These are phyloP conservation scores for Tachypleus tridentatus DNA, from an alignment of 1,140 invertebrate species.

Conservation along the genomic window DNA sequence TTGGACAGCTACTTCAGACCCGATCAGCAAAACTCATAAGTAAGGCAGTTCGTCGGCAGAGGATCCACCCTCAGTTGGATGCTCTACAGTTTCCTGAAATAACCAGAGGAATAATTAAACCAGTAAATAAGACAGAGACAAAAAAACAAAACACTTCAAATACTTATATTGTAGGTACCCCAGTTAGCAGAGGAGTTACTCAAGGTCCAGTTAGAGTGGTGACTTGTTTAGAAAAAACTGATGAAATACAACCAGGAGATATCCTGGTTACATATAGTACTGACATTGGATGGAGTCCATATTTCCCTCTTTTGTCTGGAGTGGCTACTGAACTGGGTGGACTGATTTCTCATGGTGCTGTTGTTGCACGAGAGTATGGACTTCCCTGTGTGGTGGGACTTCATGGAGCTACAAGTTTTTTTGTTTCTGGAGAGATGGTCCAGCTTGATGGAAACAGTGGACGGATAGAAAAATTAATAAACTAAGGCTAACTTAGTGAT, in stretches of 20 bases:
- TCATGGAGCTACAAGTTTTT: slow-evolving; percentile 44
- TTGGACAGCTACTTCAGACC: slow-evolving; percentile 43
- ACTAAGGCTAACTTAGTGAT: too few species aligned
- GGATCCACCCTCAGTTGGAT: slow-evolving; percentile 43
- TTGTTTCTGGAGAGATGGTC: too few species aligned
- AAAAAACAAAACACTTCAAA: neutral
- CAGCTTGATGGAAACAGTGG: too few species aligned
- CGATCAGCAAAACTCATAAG: slow-evolving; percentile 43
- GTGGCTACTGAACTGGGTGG: too few species aligned
- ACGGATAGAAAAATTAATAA: too few species aligned
- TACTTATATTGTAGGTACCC: slow-evolving; percentile 43
- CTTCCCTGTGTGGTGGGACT: slow-evolving; percentile 67
- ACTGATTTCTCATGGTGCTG: slow-evolving; percentile 37
- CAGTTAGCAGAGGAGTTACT: slow-evolving; percentile 53
- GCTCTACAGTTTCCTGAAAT: slow-evolving; percentile 51
- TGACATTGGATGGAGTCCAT: too few species aligned
- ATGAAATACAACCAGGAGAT: slow-evolving; percentile 21
- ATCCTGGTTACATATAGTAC: too few species aligned
- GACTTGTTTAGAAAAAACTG: slow-evolving; percentile 32
- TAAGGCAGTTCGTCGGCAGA: slow-evolving; percentile 50
- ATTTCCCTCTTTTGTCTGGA: too few species aligned
- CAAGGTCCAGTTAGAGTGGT: slow-evolving; percentile 56
- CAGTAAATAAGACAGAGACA: slow-evolving; percentile 24
- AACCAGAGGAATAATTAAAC: slow-evolving; percentile 40
- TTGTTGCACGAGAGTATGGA: slow-evolving; percentile 72